Evolutionary conservation across 2,797 vertebrate species (phyloP).

Genomic region (Dermochelys coriacea): DNA sequence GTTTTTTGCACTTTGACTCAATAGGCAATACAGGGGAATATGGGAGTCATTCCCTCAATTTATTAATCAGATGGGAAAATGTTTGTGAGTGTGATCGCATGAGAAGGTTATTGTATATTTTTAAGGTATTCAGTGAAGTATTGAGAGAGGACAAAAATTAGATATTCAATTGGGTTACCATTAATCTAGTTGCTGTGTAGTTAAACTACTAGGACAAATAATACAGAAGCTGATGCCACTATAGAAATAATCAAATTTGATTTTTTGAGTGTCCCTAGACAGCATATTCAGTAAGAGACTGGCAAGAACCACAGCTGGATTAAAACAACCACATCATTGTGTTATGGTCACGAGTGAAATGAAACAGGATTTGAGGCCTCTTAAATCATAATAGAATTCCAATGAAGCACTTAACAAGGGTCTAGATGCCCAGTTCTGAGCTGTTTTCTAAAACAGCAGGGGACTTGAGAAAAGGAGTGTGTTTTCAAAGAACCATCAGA

Average conservation of each 20-base stretch:
- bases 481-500: constrained; percentile 3
- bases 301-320: background rate
- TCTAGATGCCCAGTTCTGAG: background rate
- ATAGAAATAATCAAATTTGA: background rate
- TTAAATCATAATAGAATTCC: background rate
- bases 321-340: background rate
- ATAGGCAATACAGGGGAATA: background rate
- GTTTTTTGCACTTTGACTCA: background rate
- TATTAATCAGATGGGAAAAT: background rate
- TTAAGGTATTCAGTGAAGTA: background rate
- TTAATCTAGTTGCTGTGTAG: background rate
- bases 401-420: background rate
- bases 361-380: background rate
- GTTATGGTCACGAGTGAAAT: background rate
- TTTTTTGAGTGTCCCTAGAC: background rate
- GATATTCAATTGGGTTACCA: background rate
- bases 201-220: background rate
- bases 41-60: background rate
- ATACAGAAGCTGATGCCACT: background rate
- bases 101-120: background rate
- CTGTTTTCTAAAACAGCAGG: background rate
- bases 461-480: accelerated
- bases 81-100: background rate
- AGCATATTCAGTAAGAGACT: background rate
- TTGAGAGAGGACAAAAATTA: background rate